Evolutionary conservation across 2,888 invertebrate species (phyloP).

Genomic region (Caenorhabditis sinica): DNA sequence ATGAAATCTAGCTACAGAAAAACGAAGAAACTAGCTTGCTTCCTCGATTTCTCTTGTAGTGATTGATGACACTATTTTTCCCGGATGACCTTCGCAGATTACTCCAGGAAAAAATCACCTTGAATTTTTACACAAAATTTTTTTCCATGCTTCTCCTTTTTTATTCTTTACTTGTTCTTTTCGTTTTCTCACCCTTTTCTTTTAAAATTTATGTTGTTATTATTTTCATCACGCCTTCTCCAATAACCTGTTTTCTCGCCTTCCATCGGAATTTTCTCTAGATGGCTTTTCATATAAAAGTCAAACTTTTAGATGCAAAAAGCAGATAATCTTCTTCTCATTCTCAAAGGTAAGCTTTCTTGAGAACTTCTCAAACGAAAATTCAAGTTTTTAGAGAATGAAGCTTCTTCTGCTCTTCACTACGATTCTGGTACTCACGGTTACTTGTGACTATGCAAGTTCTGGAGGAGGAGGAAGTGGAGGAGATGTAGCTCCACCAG

Average conservation of each 20-base stretch:
- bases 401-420: slow-evolving; percentile 5
- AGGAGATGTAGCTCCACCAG: slow-evolving; percentile 1
- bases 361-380: neutral
- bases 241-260: neutral
- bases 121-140: neutral
- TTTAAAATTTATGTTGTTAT: neutral
- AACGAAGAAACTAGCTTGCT: no score
- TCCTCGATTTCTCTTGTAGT: no score
- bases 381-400: slow-evolving; percentile 1
- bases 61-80: no score
- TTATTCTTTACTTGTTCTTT: no score
- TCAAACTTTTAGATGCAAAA: neutral
- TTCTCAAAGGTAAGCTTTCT: neutral
- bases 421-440: neutral
- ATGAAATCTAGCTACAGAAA: no score
- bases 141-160: neutral
- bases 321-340: neutral
- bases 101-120: neutral
- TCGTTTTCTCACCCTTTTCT: neutral
- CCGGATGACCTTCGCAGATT: neutral
- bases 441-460: slow-evolving; percentile 10
- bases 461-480: neutral
- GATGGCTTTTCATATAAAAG: neutral
- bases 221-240: neutral
- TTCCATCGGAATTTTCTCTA: neutral